These are phyloP conservation scores for Macrophya alboannulata DNA, from an alignment of 2,888 invertebrate species.

Conservation along the genomic window DNA sequence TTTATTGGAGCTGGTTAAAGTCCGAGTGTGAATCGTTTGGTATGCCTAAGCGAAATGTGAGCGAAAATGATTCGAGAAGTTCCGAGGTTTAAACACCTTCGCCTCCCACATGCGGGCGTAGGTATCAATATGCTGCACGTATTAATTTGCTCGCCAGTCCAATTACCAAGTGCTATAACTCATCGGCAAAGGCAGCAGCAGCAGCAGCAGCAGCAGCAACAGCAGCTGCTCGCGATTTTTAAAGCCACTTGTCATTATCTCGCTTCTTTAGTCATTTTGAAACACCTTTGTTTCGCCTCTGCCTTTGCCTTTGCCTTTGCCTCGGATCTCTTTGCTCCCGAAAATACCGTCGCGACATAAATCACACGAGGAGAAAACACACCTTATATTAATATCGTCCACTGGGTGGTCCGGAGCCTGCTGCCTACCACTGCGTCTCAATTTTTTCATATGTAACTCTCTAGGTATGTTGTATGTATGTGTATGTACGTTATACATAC, in stretches of 20 bases:
- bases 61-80: neutral
- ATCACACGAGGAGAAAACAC: conserved; percentile 44
- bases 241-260: conserved; percentile 56
- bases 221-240: conserved; percentile 42
- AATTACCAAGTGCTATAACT: conserved; percentile 60
- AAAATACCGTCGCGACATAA: conserved; percentile 51
- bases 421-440: conserved; percentile 1
- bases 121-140: conserved; percentile 15
- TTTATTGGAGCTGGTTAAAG: neutral
- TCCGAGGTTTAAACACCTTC: neutral
- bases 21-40: neutral
- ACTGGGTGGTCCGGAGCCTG: conserved; percentile 44
- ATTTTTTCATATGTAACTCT: neutral
- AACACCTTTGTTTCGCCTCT: conserved; percentile 58
- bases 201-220: too few relatives aligned
- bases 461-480: neutral
- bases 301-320: conserved; percentile 44
- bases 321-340: conserved; percentile 64
- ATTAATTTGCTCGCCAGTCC: conserved; percentile 61
- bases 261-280: conserved; percentile 49
- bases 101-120: conserved; percentile 19
- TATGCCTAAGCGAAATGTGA: too few relatives aligned
- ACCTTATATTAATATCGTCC: conserved; percentile 38
- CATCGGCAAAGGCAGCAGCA: conserved; percentile 42
- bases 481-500: neutral